Evolutionary conservation across 2,888 invertebrate species (phyloP).

Genomic region (Graphium colonna): DNA sequence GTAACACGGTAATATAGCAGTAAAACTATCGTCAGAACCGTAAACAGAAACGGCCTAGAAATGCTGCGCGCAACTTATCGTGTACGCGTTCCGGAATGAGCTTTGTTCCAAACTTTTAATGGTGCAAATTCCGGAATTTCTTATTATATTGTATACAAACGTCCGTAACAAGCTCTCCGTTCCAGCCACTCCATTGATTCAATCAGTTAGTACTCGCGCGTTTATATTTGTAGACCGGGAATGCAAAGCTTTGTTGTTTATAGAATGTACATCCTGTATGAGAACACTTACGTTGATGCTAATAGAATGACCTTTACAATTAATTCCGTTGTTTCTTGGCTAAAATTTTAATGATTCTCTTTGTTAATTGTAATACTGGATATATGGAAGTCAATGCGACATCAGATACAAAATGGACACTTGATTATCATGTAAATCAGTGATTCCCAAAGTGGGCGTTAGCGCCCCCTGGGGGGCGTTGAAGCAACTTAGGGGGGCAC

Average conservation of each 20-base stretch:
- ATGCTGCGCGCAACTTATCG: not conserved
- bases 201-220: conserved; percentile 13
- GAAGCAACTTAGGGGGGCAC: too few species aligned
- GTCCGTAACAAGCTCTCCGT: conserved; percentile 13
- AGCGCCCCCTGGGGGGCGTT: too few species aligned
- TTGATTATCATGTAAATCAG: too few species aligned
- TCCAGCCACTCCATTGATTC: conserved; percentile 53
- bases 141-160: conserved; percentile 17
- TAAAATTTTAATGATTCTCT: not conserved
- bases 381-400: too few species aligned
- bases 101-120: conserved; percentile 18
- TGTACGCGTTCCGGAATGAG: conserved; percentile 11
- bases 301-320: conserved; percentile 22
- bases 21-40: not conserved
- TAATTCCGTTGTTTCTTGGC: conserved; percentile 3
- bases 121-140: conserved; percentile 1
- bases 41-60: not conserved
- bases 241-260: conserved; percentile 44
- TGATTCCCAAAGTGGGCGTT: too few species aligned
- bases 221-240: conserved; percentile 41
- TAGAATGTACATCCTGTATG: conserved; percentile 44
- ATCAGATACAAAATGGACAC: too few species aligned
- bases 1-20: conserved; percentile 4
- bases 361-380: too few species aligned
- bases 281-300: conserved; percentile 25